Base-by-base conservation (phyloP, 2,888 invertebrate species). In the Xanthia togata region DNA sequence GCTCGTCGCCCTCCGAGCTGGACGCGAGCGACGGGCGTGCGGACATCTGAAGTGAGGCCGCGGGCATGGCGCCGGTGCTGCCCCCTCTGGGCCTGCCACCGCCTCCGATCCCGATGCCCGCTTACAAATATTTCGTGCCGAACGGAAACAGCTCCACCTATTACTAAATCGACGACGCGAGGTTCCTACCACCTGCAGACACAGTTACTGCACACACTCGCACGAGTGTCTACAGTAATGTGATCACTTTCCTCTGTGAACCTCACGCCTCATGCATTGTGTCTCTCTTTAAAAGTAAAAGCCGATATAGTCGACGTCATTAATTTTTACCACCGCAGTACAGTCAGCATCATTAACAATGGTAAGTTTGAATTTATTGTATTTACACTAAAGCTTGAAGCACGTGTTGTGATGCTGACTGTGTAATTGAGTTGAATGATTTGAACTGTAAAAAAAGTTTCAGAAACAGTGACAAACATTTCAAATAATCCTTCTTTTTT, bases 1-100 rank as follows among this genome's bases (percentile, higher is more conserved):
- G 95, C 83, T 95, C 97, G 91, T 94, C 97, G 81, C 95, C 97
- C 88, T 96, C 95, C 90, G 96, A 97, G 89, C 97, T 98, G 94
- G 98, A 87, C 57, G 92, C 93, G 81, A 92, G 91, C 79, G 97
- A 97, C 93, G 97, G 97, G 93, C 98, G 97, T 89, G 95, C 95
- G 89, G 96, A 96, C 93, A 96, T 96, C 91, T 96, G 96, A 96
- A 96, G 96, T 92, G 94, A 93, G 93, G 95, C 95, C 89, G 96
- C 96, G 96, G 96, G 95, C 92, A 91, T 93, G 93, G 92, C 87
- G 82, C 90, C 83, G 85, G 88, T 89, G 78, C 88, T 81, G 83
- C 85, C 91, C 83, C 89, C 91, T 72, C 80, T 87, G 31, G 89
- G 87, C 64, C 75, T 91, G 87, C 91, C 91, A 78, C 93, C 93